phyloP scores from a whole-genome alignment of 2,888 invertebrate genomes.

The Pandemis cinnamomeana region DNA sequence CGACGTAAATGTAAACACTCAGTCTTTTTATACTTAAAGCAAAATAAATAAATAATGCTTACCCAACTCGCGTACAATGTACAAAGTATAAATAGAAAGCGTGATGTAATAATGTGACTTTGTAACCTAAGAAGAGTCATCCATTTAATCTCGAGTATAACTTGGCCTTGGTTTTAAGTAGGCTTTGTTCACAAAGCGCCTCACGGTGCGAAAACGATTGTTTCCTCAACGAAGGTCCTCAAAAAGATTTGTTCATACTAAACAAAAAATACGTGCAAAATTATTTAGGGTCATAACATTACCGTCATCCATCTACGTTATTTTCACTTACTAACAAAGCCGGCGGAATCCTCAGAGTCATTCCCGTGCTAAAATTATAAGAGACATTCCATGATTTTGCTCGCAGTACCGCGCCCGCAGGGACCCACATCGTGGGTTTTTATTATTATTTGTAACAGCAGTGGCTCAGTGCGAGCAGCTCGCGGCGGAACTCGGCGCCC shows the following conservation, averaged over 20 bases:
- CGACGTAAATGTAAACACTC: not conserved
- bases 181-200: slow-evolving; percentile 2
- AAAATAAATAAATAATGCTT: not conserved
- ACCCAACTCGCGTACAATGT: not conserved
- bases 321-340: slow-evolving; percentile 14
- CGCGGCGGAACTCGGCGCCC: not conserved
- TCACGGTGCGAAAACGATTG: not conserved
- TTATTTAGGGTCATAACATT: not conserved
- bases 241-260: not conserved
- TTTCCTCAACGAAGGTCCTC: not conserved
- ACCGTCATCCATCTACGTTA: slow-evolving; percentile 16
- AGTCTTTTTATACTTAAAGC: not conserved
- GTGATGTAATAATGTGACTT: not conserved
- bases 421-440: slow-evolving; percentile 23
- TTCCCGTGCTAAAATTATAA: slow-evolving; percentile 20
- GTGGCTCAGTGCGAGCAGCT: slow-evolving; percentile 7
- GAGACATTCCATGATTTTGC: slow-evolving; percentile 13
- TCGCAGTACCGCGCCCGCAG: slow-evolving; percentile 2
- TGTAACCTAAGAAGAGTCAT: slow-evolving; percentile 4
- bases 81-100: not conserved
- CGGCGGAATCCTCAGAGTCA: slow-evolving; percentile 13
- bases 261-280: not conserved
- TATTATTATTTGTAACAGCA: slow-evolving; percentile 25
- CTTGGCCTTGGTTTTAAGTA: slow-evolving; percentile 2
- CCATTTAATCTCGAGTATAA: not conserved